phyloP scores from a whole-genome alignment of 2,797 vertebrate species.

The Glossophaga mutica region DNA sequence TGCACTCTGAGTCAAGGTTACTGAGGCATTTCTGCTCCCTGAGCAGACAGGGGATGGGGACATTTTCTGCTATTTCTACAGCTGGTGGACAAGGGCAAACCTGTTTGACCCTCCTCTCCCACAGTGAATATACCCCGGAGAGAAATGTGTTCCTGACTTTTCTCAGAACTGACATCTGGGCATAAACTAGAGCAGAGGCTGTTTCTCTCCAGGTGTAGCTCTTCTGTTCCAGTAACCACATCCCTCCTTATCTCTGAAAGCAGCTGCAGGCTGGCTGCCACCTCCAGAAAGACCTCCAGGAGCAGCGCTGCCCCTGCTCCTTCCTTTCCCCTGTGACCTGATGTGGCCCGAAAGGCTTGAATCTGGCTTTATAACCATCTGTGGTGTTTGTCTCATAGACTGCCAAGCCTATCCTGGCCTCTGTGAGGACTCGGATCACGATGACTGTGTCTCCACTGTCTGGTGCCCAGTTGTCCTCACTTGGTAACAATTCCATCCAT shows the following conservation, averaged over 20 bases:
- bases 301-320: background rate
- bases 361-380: background rate
- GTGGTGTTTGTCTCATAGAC: background rate
- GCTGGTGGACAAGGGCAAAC: constrained; percentile 36
- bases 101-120: constrained; percentile 27
- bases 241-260: background rate
- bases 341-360: background rate
- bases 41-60: background rate
- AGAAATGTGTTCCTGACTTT: constrained; percentile 58
- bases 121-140: constrained; percentile 41
- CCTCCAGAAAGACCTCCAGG: background rate
- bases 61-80: background rate
- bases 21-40: background rate
- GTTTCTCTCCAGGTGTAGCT: background rate
- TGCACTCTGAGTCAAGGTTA: constrained; percentile 56
- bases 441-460: background rate
- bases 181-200: background rate
- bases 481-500: no score
- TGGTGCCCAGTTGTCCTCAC: background rate
- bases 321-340: background rate
- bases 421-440: accelerated
- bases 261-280: accelerated
- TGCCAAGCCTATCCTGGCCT: no score
- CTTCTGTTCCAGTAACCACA: background rate
- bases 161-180: background rate